phyloP scores from a whole-genome alignment of 2,888 invertebrate genomes.

The Limnephilus lunatus region DNA sequence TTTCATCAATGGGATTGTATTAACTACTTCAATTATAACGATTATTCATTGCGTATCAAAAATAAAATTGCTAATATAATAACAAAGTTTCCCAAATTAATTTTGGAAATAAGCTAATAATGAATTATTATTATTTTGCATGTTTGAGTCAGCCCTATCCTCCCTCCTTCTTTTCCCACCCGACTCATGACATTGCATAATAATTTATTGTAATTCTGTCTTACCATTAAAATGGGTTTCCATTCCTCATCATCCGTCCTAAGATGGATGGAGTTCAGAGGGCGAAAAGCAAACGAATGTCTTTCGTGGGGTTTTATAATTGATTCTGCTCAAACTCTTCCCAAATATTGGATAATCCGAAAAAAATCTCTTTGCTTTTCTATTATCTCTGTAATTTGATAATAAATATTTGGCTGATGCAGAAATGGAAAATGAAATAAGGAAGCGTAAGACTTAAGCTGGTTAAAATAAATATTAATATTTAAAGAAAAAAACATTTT shows the following conservation, averaged over 20 bases:
- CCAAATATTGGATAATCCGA: background rate
- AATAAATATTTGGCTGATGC: background rate
- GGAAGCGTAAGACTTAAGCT: background rate
- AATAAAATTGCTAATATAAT: too few species aligned
- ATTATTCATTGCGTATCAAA: too few species aligned
- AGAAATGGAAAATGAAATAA: background rate
- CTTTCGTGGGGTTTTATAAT: background rate
- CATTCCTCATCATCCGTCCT: slow-evolving; percentile 56
- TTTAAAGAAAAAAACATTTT: too few species aligned
- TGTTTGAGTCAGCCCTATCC: slow-evolving; percentile 1
- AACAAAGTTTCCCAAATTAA: too few species aligned
- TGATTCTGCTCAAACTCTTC: background rate
- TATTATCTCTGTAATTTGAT: background rate
- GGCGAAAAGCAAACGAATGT: slow-evolving; percentile 29
- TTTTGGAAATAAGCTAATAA: too few species aligned
- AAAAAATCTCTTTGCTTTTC: background rate
- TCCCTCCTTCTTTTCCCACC: slow-evolving; percentile 30
- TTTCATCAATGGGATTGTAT: too few species aligned
- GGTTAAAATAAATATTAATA: too few species aligned
- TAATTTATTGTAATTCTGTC: slow-evolving; percentile 66
- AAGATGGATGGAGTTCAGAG: slow-evolving; percentile 60
- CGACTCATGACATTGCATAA: slow-evolving; percentile 66
- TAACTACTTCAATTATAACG: too few species aligned
- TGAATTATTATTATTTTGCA: background rate
- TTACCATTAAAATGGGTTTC: slow-evolving; percentile 62